A percentile compares a stretch with the other conserved stretches of the same genome.
phyloP scores from a whole-genome alignment of 1,140 invertebrate genomes.

The Yoshiicerus persimilis region DNA sequence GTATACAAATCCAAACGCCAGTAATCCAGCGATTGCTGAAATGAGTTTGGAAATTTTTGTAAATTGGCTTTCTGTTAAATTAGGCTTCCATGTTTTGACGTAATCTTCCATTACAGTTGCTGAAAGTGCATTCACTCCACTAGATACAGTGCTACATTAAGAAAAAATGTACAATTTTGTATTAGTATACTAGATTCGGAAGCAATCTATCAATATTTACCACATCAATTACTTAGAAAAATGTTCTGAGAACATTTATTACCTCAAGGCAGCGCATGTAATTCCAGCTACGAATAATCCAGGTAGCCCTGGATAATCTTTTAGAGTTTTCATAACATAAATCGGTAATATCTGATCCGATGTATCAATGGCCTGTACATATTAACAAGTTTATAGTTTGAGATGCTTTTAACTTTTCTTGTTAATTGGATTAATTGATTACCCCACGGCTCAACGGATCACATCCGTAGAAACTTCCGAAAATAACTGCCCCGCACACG shows the following conservation, averaged over 20 bases:
- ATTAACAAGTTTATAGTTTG: background rate
- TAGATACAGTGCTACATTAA: slow-evolving; percentile 29
- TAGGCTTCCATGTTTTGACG: slow-evolving; percentile 31
- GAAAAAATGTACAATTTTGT: background rate
- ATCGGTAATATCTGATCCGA: slow-evolving; percentile 53
- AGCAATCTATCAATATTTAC: too few species aligned
- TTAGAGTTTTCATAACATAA: slow-evolving; percentile 58
- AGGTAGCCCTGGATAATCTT: slow-evolving; percentile 43
- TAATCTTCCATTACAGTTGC: slow-evolving; percentile 35
- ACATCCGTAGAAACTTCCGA: slow-evolving; percentile 33
- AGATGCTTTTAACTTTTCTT: background rate
- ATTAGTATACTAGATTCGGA: background rate
- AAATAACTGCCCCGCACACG: slow-evolving; percentile 31
- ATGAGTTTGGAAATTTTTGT: slow-evolving; percentile 22
- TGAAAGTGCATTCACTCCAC: slow-evolving; percentile 35
- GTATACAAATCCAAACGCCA: slow-evolving; percentile 37
- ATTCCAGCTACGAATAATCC: slow-evolving; percentile 43
- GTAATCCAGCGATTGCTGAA: background rate
- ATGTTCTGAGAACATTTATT: too few species aligned
- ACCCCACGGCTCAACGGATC: slow-evolving; percentile 36
- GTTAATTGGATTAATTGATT: background rate
- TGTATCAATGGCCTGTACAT: slow-evolving; percentile 26
- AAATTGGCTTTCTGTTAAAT: slow-evolving; percentile 14
- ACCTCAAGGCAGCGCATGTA: slow-evolving; percentile 61
- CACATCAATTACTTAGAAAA: too few species aligned